These are phyloP conservation scores for Microtus pennsylvanicus DNA, from an alignment of 2,113 vertebrate genomes.

Conservation along the genomic window DNA sequence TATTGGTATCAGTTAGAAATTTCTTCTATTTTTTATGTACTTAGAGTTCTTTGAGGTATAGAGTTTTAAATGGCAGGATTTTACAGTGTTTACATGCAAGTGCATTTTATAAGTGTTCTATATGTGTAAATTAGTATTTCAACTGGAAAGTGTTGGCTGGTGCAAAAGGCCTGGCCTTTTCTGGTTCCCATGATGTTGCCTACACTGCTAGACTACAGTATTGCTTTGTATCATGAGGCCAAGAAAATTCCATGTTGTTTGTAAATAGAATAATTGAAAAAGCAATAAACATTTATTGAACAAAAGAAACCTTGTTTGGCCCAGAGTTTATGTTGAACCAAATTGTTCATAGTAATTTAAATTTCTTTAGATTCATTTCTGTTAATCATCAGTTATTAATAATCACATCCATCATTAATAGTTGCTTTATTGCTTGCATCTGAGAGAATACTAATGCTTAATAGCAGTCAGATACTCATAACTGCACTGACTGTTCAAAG, in stretches of 20 bases:
- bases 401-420: slow-evolving; percentile 95
- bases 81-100: slow-evolving; percentile 97
- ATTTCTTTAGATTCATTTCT: slow-evolving; percentile 94
- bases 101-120: slow-evolving; percentile 96
- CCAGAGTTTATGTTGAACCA: slow-evolving; percentile 95
- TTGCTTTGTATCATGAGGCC: slow-evolving; percentile 94
- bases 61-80: slow-evolving; percentile 94
- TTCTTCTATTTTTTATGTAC: slow-evolving; percentile 97
- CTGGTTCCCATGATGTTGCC: slow-evolving; percentile 89
- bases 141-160: slow-evolving; percentile 88
- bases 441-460: slow-evolving; percentile 95
- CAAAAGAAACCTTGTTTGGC: slow-evolving; percentile 92
- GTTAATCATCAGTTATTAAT: slow-evolving; percentile 96
- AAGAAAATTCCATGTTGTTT: slow-evolving; percentile 94
- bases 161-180: slow-evolving; percentile 86
- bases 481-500: slow-evolving; percentile 88
- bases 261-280: slow-evolving; percentile 96
- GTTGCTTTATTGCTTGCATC: slow-evolving; percentile 95
- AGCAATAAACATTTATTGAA: slow-evolving; percentile 97
- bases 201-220: slow-evolving; percentile 91
- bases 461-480: slow-evolving; percentile 92
- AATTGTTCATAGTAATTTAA: slow-evolving; percentile 88
- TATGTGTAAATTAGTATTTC: slow-evolving; percentile 93
- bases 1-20: slow-evolving; percentile 94
- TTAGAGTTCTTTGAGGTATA: slow-evolving; percentile 95